Evolutionary conservation across 35 echinoderm and acorn worm species (phyloP).

Genomic region (Lytechinus pictus): DNA sequence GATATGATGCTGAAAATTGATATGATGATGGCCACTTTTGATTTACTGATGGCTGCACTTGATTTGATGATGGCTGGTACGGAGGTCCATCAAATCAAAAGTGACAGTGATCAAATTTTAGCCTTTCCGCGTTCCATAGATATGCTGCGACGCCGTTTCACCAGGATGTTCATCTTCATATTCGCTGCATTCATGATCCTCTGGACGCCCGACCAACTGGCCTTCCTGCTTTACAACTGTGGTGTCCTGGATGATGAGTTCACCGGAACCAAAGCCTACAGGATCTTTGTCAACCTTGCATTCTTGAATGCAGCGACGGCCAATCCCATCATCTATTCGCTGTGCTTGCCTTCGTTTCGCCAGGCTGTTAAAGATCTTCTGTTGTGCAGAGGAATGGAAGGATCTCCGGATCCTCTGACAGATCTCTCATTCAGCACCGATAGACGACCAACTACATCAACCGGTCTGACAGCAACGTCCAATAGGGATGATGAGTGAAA

Average conservation of each 20-base stretch:
- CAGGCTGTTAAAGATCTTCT: conserved; percentile 17
- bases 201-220: conserved; percentile 20
- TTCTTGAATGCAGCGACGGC: not conserved
- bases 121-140: too few relatives aligned
- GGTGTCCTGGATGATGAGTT: not conserved
- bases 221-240: conserved; percentile 15
- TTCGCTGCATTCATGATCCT: conserved; percentile 9
- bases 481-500: not conserved
- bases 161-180: not conserved
- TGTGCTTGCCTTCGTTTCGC: not conserved
- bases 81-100: too few relatives aligned
- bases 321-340: not conserved
- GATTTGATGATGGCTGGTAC: too few relatives aligned
- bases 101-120: too few relatives aligned
- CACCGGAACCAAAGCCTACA: not conserved
- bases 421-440: not conserved
- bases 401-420: not conserved
- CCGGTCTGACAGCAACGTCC: not conserved
- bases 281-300: not conserved
- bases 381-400: not conserved
- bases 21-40: too few relatives aligned
- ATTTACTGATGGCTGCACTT: too few relatives aligned
- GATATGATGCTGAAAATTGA: too few relatives aligned
- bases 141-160: not conserved
- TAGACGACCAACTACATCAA: not conserved